These are phyloP conservation scores for Micromesistius poutassou DNA, from an alignment of 2,797 vertebrate genomes.

Conservation along the genomic window DNA sequence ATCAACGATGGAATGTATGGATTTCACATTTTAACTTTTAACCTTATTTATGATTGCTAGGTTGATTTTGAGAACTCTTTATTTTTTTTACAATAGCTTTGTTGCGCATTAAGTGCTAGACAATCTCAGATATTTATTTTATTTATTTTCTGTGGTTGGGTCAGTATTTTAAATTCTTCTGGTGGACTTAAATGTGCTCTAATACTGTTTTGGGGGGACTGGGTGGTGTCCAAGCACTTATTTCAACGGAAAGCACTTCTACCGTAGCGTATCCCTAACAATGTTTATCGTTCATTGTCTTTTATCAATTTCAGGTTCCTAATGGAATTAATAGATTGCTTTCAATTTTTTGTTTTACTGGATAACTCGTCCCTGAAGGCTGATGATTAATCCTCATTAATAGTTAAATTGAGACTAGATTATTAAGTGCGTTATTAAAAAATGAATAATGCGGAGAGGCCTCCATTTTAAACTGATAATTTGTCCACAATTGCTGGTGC, in stretches of 20 bases:
- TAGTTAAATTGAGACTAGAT: background rate
- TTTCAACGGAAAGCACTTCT: slow-evolving; percentile 38
- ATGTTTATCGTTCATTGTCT: background rate
- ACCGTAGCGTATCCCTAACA: background rate
- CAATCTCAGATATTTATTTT: slow-evolving; percentile 66
- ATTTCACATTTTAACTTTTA: slow-evolving; percentile 47
- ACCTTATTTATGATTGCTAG: slow-evolving; percentile 61
- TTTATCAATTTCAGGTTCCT: background rate
- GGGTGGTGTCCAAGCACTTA: slow-evolving; percentile 19
- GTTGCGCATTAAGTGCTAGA: slow-evolving; percentile 54
- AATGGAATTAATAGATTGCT: too few relatives aligned
- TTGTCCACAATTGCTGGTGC: slow-evolving; percentile 6
- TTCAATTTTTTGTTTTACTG: background rate
- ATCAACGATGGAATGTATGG: slow-evolving; percentile 34
- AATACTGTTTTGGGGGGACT: background rate
- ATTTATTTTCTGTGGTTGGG: slow-evolving; percentile 66
- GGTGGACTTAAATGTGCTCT: slow-evolving; percentile 18
- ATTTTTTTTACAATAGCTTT: slow-evolving; percentile 54
- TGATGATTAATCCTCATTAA: background rate
- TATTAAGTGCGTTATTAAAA: background rate
- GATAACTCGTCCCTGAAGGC: background rate
- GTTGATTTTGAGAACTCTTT: slow-evolving; percentile 55
- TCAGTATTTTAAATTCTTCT: slow-evolving; percentile 36
- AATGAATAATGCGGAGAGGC: background rate
- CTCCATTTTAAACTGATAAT: background rate